phyloP scores from a whole-genome alignment of 1,140 invertebrate genomes.

The Drosophila gunungcola region DNA sequence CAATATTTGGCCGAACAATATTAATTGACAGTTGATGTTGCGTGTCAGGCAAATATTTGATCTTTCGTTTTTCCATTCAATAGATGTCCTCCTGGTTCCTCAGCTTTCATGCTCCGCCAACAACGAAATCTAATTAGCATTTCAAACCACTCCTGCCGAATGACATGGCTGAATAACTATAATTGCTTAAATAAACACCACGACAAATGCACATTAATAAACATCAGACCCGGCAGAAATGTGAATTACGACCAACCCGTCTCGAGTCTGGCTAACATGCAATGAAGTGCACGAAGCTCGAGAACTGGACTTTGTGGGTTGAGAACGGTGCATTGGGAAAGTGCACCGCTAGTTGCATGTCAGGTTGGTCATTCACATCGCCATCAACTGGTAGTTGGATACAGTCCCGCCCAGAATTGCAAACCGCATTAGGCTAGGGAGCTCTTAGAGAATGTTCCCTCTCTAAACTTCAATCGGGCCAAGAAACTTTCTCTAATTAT shows the following conservation, averaged over 20 bases:
- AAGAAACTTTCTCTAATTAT: too few species aligned
- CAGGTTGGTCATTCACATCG: conserved; percentile 38
- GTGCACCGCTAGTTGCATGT: conserved; percentile 36
- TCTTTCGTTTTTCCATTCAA: conserved; percentile 33
- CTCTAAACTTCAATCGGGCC: too few species aligned
- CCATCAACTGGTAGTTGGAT: conserved; percentile 28
- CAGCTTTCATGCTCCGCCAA: conserved; percentile 25
- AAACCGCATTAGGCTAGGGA: background rate
- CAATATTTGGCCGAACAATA: conserved; percentile 25
- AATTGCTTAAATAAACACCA: conserved; percentile 78
- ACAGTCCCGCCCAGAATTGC: conserved; percentile 4
- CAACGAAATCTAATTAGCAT: conserved; percentile 65
- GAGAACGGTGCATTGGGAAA: conserved; percentile 2
- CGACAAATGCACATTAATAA: conserved; percentile 73
- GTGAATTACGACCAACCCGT: conserved; percentile 47
- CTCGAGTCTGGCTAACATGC: conserved; percentile 53
- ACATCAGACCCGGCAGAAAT: conserved; percentile 34
- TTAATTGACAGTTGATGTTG: conserved; percentile 56
- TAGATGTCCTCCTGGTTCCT: conserved; percentile 10
- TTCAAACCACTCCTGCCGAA: conserved; percentile 26
- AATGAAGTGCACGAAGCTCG: conserved; percentile 56
- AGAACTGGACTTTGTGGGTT: background rate
- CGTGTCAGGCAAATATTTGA: conserved; percentile 47
- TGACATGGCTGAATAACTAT: conserved; percentile 51
- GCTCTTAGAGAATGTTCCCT: background rate